These are phyloP conservation scores for Pteromalus puparum DNA, from an alignment of 1,140 invertebrate species.

Conservation along the genomic window DNA sequence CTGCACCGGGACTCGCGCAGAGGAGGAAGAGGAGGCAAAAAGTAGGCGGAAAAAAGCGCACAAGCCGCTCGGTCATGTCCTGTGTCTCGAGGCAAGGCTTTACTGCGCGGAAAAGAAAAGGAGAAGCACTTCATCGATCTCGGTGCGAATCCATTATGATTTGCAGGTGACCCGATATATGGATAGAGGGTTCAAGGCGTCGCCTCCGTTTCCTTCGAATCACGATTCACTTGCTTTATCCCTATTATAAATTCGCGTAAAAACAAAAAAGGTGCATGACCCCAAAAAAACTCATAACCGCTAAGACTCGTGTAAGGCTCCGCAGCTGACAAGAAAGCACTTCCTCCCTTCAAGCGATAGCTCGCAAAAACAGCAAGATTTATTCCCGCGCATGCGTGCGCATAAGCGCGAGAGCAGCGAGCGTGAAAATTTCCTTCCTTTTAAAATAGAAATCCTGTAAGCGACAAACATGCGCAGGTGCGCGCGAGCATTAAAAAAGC, in stretches of 20 bases:
- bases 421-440: conserved; percentile 24
- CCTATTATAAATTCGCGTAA: too few species aligned
- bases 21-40: conserved; percentile 4
- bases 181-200: conserved; percentile 12
- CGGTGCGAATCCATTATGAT: conserved; percentile 11
- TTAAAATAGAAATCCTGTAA: conserved; percentile 50
- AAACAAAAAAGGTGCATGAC: too few species aligned
- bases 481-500: conserved; percentile 22
- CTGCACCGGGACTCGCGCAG: not conserved
- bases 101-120: not conserved
- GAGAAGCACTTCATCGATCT: conserved; percentile 36
- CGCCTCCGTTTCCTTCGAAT: not conserved
- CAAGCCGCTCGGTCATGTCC: conserved; percentile 43
- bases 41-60: not conserved
- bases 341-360: conserved; percentile 19
- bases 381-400: not conserved
- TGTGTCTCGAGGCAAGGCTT: not conserved
- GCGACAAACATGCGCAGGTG: conserved; percentile 7
- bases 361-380: not conserved
- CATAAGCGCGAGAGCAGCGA: not conserved
- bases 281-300: too few species aligned
- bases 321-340: not conserved
- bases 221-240: too few species aligned
- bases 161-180: not conserved
- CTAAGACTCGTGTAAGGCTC: too few species aligned